A percentile compares a stretch with the other conserved stretches of the same genome.
These are phyloP conservation scores for Dreissena polymorpha DNA, from an alignment of 1,140 invertebrate genomes.

Conservation along the genomic window DNA sequence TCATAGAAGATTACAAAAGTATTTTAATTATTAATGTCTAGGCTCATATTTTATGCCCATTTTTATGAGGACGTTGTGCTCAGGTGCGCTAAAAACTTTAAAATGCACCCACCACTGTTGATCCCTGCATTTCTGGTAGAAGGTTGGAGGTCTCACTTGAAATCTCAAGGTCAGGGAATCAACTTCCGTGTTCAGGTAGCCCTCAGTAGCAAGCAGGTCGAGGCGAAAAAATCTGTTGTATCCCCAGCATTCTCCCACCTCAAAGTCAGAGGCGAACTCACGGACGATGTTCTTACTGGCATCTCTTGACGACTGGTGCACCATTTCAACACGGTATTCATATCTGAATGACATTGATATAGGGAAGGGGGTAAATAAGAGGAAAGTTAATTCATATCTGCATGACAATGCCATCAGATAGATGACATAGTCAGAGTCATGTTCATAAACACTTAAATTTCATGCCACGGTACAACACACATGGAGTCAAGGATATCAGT, in stretches of 20 bases:
- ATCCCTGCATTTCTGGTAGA: constrained; percentile 95
- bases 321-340: constrained; percentile 97
- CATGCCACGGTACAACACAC: too few relatives aligned
- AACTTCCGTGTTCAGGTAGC: constrained; percentile 84
- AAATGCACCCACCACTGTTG: constrained; percentile 87
- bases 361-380: too few relatives aligned
- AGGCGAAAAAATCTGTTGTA: constrained; percentile 96
- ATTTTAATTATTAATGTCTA: too few relatives aligned
- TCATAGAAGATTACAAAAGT: too few relatives aligned
- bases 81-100: too few relatives aligned
- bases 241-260: constrained; percentile 98
- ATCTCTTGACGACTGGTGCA: constrained; percentile 92
- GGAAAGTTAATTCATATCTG: too few relatives aligned
- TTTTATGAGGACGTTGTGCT: too few relatives aligned
- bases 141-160: constrained; percentile 95
- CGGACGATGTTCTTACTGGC: constrained; percentile 93
- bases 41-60: too few relatives aligned
- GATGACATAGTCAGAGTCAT: too few relatives aligned
- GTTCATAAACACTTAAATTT: too few relatives aligned
- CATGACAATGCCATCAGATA: too few relatives aligned
- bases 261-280: constrained; percentile 96
- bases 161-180: constrained; percentile 83
- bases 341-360: constrained; percentile 83
- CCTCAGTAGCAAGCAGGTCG: constrained; percentile 93
- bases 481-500: too few relatives aligned